These are phyloP conservation scores for Kryptopterus vitreolus DNA, from an alignment of 2,797 vertebrate genomes.

Conservation along the genomic window DNA sequence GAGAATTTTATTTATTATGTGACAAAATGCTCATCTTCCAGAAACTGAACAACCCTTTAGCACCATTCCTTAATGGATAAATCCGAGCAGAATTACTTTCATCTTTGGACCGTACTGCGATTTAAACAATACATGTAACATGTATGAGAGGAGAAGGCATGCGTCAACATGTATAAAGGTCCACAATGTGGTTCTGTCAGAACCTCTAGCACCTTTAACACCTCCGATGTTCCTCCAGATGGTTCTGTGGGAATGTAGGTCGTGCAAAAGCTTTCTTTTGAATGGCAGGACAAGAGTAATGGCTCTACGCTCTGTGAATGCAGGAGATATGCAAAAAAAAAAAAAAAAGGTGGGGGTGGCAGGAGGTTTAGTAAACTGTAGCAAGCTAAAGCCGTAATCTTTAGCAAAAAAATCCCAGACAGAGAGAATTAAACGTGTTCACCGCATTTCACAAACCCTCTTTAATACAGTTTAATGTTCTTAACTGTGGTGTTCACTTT, in stretches of 20 bases:
- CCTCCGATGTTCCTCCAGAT: conserved; percentile 48
- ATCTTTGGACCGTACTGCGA: neutral
- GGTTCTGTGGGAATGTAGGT: conserved; percentile 38
- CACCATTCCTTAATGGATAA: neutral
- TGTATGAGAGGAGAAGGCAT: conserved; percentile 59
- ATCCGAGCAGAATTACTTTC: neutral
- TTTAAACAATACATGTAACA: conserved; percentile 71
- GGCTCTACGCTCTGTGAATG: conserved; percentile 18
- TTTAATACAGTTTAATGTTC: neutral
- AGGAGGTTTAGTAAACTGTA: neutral
- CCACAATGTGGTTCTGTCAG: conserved; percentile 67
- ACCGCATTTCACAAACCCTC: neutral
- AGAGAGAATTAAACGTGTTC: neutral
- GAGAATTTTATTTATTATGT: neutral
- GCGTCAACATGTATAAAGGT: conserved; percentile 66
- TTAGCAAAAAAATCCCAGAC: conserved; percentile 27
- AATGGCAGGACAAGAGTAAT: conserved; percentile 31
- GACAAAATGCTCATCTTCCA: neutral
- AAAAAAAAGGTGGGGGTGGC: too few relatives aligned
- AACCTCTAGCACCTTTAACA: conserved; percentile 57
- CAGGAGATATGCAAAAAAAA: conserved; percentile 26
- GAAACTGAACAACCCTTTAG: neutral
- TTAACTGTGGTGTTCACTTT: conserved; percentile 38
- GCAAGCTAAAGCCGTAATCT: conserved; percentile 28
- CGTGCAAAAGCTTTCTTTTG: conserved; percentile 34